Conservation (phyloP, 2,888 invertebrate species). For the Osedax frankpressi region DNA sequence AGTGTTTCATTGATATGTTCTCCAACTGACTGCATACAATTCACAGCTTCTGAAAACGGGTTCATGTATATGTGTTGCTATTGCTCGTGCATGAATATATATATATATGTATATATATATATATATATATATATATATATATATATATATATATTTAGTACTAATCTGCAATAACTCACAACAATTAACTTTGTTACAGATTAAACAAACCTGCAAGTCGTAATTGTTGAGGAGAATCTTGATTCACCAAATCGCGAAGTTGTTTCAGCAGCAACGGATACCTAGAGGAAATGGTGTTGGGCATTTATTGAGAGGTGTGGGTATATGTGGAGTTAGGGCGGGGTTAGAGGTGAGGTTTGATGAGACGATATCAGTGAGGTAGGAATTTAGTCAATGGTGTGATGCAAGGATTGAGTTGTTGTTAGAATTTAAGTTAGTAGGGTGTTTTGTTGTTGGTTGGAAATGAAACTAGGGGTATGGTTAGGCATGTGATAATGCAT, state of each 20-base stretch:
- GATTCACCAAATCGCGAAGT: slow-evolving; percentile 61
- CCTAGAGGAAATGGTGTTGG: no score
- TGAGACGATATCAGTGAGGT: slow-evolving; percentile 45
- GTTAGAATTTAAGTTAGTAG: no score
- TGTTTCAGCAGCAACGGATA: slow-evolving; percentile 63
- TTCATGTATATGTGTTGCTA: background rate
- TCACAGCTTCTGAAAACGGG: slow-evolving; percentile 63
- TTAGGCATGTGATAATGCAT: no score
- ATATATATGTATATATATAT: background rate
- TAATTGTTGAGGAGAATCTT: background rate
- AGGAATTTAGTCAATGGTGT: slow-evolving; percentile 50
- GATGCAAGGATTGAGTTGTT: no score
- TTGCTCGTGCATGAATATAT: background rate
- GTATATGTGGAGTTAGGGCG: no score
- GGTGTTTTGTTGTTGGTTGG: no score
- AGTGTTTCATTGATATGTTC: slow-evolving; percentile 99
- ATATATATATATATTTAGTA: slow-evolving; percentile 5
- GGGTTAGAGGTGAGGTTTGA: background rate
- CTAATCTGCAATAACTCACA: background rate
- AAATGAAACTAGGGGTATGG: no score
- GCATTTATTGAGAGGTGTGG: no score
- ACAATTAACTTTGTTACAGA: background rate
- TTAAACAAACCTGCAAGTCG: background rate
- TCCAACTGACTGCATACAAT: slow-evolving; percentile 92
- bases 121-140: slow-evolving; percentile 1